A percentile compares a stretch with the other conserved stretches of the same genome.
phyloP scores from a whole-genome alignment of 2,797 vertebrate genomes.

The Xiphorhynchus erythropygius region DNA sequence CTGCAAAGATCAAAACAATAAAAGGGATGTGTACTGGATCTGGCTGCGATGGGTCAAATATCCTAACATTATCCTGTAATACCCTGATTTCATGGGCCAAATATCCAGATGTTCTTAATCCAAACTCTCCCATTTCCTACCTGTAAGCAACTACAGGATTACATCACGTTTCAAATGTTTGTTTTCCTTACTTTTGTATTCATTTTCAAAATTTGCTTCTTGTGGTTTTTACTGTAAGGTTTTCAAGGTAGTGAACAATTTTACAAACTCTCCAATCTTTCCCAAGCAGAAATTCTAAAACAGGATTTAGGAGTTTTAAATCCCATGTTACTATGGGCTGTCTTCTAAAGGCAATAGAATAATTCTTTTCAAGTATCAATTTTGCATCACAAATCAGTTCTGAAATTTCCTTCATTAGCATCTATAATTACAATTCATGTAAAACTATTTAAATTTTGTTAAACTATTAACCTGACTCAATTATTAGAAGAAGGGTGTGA shows the following conservation, averaged over 20 bases:
- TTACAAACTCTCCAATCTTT: neutral
- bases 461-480: neutral
- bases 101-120: neutral
- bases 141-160: neutral
- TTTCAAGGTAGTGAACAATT: neutral
- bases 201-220: neutral
- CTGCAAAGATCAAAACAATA: neutral
- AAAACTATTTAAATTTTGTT: neutral
- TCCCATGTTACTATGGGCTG: neutral
- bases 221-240: neutral
- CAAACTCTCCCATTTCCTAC: neutral
- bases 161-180: neutral
- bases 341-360: neutral
- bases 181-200: neutral
- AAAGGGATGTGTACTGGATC: neutral
- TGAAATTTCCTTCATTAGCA: neutral
- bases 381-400: neutral
- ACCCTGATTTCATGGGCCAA: neutral
- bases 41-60: neutral
- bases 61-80: neutral
- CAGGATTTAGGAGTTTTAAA: neutral
- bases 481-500: neutral
- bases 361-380: neutral
- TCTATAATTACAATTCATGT: neutral
- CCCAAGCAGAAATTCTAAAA: neutral